A percentile compares a stretch with the other conserved stretches of the same genome.
Conservation (phyloP, 2,888 invertebrate species). For the Candidula unifasciata region DNA sequence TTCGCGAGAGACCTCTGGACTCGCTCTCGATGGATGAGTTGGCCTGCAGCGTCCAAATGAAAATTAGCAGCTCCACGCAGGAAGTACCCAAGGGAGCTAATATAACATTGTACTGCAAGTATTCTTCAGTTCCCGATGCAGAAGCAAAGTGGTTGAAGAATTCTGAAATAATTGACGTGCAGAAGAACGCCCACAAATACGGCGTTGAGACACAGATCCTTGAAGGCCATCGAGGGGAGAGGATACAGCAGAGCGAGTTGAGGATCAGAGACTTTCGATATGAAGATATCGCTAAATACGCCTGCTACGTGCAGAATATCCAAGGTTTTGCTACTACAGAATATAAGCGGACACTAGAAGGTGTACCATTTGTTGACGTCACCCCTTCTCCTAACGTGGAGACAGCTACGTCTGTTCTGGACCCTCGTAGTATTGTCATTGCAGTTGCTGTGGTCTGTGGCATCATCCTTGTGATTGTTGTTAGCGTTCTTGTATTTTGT, state of each 20-base stretch:
- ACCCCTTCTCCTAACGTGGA: constrained; percentile 47
- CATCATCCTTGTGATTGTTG: constrained; percentile 62
- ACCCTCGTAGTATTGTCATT: constrained; percentile 60
- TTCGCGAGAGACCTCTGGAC: constrained; percentile 61
- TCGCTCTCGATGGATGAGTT: constrained; percentile 62
- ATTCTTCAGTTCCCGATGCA: constrained; percentile 65
- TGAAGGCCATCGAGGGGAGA: constrained; percentile 48
- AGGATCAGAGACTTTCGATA: constrained; percentile 63
- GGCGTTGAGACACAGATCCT: constrained; percentile 46
- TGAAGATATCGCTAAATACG: constrained; percentile 67
- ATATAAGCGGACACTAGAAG: constrained; percentile 62
- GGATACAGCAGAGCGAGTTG: constrained; percentile 59
- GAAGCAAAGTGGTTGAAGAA: constrained; percentile 66
- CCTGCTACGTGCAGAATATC: constrained; percentile 67
- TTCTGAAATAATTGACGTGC: constrained; percentile 56
- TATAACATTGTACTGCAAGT: constrained; percentile 64
- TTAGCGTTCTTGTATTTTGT: constrained; percentile 62
- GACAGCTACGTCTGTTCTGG: constrained; percentile 43
- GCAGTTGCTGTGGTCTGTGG: constrained; percentile 67
- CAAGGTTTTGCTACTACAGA: constrained; percentile 61
- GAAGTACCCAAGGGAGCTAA: constrained; percentile 58
- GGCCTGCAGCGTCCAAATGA: constrained; percentile 68
- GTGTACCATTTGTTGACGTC: constrained; percentile 56
- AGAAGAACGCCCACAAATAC: constrained; percentile 59
- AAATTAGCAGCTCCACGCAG: constrained; percentile 63